Percentiles rank a stretch among this genome's conserved stretches.
Conservation (phyloP, 2,113 vertebrate species). For the Martes martes region DNA sequence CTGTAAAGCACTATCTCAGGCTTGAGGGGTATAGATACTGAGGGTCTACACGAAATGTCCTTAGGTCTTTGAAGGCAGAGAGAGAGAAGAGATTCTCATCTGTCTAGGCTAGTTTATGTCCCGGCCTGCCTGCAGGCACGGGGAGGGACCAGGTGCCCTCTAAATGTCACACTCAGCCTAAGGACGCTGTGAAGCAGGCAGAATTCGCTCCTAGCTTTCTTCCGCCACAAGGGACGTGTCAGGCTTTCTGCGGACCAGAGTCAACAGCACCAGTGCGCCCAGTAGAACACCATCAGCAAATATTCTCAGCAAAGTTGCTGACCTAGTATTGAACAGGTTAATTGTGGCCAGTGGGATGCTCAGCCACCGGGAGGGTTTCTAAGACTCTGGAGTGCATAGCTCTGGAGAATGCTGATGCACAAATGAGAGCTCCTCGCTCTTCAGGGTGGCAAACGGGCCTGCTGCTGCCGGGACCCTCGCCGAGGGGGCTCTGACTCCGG, state of each 20-base stretch:
- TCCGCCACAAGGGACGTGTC: neutral
- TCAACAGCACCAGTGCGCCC: neutral
- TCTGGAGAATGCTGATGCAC: neutral
- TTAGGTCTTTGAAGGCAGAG: constrained; percentile 11
- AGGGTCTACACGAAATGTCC: neutral
- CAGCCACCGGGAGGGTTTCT: neutral
- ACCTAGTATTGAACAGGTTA: constrained; percentile 34
- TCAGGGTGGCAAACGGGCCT: neutral
- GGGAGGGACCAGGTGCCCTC: neutral
- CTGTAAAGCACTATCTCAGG: neutral
- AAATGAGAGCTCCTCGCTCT: neutral
- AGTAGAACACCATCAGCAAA: neutral
- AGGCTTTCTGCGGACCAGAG: constrained; percentile 7
- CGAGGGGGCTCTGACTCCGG: neutral
- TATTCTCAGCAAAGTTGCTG: neutral
- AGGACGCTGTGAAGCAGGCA: neutral
- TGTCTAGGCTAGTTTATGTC: constrained; percentile 27
- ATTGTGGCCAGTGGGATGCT: constrained; percentile 5
- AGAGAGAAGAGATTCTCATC: neutral
- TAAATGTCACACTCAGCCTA: neutral
- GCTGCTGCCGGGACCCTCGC: neutral
- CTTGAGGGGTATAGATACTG: neutral
- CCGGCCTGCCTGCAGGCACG: neutral
- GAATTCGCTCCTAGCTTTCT: constrained; percentile 54
- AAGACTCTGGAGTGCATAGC: neutral